Conservation (phyloP, 2,113 vertebrate genomes). For the Globicephala melas region DNA sequence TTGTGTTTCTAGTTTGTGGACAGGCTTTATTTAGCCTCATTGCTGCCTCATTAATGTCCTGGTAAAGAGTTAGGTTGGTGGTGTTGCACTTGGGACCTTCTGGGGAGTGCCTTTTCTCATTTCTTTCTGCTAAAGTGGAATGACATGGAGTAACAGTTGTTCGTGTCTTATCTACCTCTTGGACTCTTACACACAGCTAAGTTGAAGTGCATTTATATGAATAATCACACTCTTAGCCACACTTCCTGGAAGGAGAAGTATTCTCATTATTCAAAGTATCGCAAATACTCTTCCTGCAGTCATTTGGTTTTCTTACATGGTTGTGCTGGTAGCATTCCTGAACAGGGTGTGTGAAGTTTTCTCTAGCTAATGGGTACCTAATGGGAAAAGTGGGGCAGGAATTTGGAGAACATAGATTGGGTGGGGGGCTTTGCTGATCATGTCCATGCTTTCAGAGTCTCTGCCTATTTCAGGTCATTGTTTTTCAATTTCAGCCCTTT, state of each 20-base stretch:
- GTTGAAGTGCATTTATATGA: slow-evolving; percentile 29
- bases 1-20: neutral
- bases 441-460: neutral
- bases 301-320: slow-evolving; percentile 1
- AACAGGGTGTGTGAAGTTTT: neutral
- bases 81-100: neutral
- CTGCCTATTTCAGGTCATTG: neutral
- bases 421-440: neutral
- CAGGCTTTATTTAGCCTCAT: neutral
- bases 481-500: slow-evolving; percentile 8
- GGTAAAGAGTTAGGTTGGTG: neutral
- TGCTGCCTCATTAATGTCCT: neutral
- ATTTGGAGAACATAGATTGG: neutral
- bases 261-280: neutral
- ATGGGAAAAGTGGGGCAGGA: neutral
- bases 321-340: neutral
- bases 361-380: neutral
- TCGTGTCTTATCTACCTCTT: neutral
- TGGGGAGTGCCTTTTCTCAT: neutral
- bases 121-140: neutral
- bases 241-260: neutral
- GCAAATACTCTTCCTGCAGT: neutral
- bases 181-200: neutral
- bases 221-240: neutral
- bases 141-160: neutral